Evolutionary conservation across 1,140 invertebrate genomes (phyloP).

Genomic region (Heliothis subflexa): DNA sequence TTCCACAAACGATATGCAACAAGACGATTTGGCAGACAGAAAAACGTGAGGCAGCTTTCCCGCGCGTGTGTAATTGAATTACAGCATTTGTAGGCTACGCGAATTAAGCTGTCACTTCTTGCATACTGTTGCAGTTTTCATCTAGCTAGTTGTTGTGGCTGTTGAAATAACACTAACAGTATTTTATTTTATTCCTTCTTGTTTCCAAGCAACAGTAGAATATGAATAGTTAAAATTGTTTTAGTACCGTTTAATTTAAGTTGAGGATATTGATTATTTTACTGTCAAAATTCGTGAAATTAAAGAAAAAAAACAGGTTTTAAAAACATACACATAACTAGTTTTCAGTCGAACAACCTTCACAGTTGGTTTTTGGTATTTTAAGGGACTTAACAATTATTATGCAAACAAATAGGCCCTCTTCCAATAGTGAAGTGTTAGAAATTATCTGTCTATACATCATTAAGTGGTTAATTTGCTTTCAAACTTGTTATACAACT

Average conservation of each 20-base stretch:
- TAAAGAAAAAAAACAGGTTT: conserved; percentile 1
- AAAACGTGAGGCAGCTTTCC: conserved; percentile 22
- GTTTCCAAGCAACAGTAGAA: too few relatives aligned
- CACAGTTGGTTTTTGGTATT: too few relatives aligned
- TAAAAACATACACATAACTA: conserved; percentile 41
- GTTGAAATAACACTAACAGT: not conserved
- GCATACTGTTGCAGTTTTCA: conserved; percentile 10
- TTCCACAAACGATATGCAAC: not conserved
- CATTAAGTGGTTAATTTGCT: conserved; percentile 7
- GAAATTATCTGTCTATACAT: not conserved
- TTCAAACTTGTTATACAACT: not conserved
- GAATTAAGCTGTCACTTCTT: conserved; percentile 41
- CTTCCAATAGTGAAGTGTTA: not conserved
- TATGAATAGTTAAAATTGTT: too few relatives aligned
- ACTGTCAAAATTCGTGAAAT: too few relatives aligned
- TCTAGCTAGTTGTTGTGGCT: not conserved
- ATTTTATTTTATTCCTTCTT: too few relatives aligned
- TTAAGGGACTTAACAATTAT: too few relatives aligned
- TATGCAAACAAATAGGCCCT: not conserved
- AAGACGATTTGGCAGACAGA: not conserved
- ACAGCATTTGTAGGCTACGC: conserved; percentile 1
- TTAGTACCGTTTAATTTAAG: too few relatives aligned
- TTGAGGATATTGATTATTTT: too few relatives aligned
- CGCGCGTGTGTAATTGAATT: conserved; percentile 10
- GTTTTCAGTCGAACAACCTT: not conserved